phyloP scores from a whole-genome alignment of 2,888 invertebrate species.

The Lepidochitona cinerea region DNA sequence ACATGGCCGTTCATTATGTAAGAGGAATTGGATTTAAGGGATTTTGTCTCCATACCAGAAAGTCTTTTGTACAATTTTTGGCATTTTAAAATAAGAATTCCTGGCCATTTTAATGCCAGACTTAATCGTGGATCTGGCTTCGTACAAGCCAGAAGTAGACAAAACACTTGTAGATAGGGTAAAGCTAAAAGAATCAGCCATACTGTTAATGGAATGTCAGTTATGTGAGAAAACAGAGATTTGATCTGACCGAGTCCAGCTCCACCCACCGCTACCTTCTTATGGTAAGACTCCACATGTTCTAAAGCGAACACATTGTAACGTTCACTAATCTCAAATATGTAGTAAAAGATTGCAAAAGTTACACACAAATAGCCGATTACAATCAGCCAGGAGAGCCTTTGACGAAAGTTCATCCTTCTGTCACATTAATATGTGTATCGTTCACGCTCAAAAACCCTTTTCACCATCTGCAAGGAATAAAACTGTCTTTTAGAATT shows the following conservation, averaged over 20 bases:
- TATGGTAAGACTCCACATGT: constrained; percentile 55
- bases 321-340: constrained; percentile 64
- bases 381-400: constrained; percentile 62
- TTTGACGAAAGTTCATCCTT: constrained; percentile 65
- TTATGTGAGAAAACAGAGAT: constrained; percentile 45
- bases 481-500: too few relatives aligned
- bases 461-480: too few relatives aligned
- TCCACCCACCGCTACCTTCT: not conserved
- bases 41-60: constrained; percentile 12
- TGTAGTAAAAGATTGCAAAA: constrained; percentile 59
- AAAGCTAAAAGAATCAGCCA: constrained; percentile 54
- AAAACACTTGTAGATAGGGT: constrained; percentile 62
- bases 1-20: constrained; percentile 43
- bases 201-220: constrained; percentile 56
- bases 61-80: constrained; percentile 14
- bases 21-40: constrained; percentile 36
- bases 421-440: too few relatives aligned
- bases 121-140: constrained; percentile 57
- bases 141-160: constrained; percentile 63
- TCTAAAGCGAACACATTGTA: constrained; percentile 62
- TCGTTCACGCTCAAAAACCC: too few relatives aligned
- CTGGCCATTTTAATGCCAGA: constrained; percentile 63
- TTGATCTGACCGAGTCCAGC: not conserved
- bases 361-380: constrained; percentile 50
- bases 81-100: constrained; percentile 40